Evolutionary conservation across 1,140 invertebrate genomes (phyloP).

Genomic region (Aphis gossypii): DNA sequence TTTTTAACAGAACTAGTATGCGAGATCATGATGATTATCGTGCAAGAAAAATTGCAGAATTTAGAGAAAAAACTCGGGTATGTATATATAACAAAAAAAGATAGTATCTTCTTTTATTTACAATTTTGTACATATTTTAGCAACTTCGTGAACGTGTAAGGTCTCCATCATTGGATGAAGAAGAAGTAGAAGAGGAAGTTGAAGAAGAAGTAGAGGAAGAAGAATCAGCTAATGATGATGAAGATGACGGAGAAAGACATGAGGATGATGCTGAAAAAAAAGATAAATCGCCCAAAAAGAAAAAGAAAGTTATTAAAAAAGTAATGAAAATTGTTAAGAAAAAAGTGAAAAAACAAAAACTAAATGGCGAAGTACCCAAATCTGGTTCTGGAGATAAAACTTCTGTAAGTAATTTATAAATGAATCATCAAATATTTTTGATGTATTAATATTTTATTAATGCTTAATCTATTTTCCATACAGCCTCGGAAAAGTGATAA

Average conservation of each 20-base stretch:
- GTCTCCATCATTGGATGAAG: constrained; percentile 33
- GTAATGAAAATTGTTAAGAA: constrained; percentile 56
- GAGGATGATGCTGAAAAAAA: constrained; percentile 26
- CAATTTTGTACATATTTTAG: neutral
- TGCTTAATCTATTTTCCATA: constrained; percentile 38
- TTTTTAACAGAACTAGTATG: constrained; percentile 45
- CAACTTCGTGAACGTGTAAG: constrained; percentile 53
- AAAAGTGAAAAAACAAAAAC: constrained; percentile 51
- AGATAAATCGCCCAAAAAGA: constrained; percentile 37
- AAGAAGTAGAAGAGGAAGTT: constrained; percentile 58
- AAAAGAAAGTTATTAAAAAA: constrained; percentile 48
- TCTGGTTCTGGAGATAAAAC: constrained; percentile 19
- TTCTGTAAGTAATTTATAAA: constrained; percentile 27
- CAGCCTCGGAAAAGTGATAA: constrained; percentile 62
- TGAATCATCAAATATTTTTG: neutral
- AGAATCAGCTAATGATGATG: constrained; percentile 51
- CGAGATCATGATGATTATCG: constrained; percentile 49
- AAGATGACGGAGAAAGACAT: constrained; percentile 34
- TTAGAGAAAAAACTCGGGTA: constrained; percentile 52
- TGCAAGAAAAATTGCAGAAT: constrained; percentile 55
- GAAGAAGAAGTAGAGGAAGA: constrained; percentile 58
- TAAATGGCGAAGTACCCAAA: constrained; percentile 44
- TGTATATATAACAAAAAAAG: neutral
- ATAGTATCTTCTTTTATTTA: neutral
- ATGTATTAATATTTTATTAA: neutral